These are phyloP conservation scores for Peromyscus maniculatus DNA, from an alignment of 2,113 vertebrate genomes.

Conservation along the genomic window DNA sequence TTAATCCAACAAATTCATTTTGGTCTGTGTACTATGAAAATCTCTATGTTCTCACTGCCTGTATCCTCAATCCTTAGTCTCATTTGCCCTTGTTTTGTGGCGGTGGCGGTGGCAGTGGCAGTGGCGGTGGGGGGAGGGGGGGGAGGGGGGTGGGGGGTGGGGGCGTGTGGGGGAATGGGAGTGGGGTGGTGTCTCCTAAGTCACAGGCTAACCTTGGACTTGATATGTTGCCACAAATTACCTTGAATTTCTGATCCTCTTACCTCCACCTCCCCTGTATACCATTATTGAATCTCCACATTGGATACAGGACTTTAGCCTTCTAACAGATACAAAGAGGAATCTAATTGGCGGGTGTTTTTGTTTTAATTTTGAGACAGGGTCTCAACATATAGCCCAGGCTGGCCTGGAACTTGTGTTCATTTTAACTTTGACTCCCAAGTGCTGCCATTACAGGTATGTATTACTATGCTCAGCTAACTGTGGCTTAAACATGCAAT, in stretches of 20 bases:
- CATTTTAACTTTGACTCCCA: neutral
- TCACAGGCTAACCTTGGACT: neutral
- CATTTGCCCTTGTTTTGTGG: neutral
- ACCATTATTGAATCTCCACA: neutral
- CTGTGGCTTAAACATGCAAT: conserved; percentile 46
- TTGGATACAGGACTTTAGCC: neutral
- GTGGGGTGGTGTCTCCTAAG: neutral
- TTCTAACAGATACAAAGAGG: neutral
- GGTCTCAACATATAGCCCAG: neutral
- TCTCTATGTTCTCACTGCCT: neutral
- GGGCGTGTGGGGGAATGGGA: too few species aligned
- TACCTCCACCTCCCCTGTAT: neutral
- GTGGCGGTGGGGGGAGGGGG: too few species aligned
- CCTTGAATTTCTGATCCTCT: neutral
- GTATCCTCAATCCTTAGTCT: neutral
- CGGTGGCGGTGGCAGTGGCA: too few species aligned
- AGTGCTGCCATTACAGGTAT: neutral
- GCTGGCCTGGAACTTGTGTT: neutral
- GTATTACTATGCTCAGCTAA: neutral
- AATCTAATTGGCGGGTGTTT: neutral
- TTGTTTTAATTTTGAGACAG: neutral
- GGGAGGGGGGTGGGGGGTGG: too few species aligned
- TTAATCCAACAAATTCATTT: conserved; percentile 51
- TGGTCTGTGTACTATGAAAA: neutral
- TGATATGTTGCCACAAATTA: neutral